A percentile compares a stretch with the other conserved stretches of the same genome.
phyloP scores from a whole-genome alignment of 2,113 vertebrate genomes.

The Piaya cayana region DNA sequence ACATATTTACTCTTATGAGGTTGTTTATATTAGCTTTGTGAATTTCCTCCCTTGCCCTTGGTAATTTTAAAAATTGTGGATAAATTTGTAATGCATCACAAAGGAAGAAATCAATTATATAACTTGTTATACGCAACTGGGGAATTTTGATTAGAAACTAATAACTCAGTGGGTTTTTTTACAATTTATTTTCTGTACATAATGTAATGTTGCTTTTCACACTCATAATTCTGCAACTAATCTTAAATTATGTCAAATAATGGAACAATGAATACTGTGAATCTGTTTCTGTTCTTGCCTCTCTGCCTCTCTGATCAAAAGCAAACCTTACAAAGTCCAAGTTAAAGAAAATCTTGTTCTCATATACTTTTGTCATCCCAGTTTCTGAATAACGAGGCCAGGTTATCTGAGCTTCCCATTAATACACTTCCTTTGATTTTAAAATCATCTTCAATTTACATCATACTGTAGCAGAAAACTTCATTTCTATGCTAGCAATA shows the following conservation, averaged over 20 bases:
- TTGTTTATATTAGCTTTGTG: background rate
- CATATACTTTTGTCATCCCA: background rate
- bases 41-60: background rate
- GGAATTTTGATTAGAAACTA: background rate
- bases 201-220: slow-evolving; percentile 2
- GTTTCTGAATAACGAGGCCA: background rate
- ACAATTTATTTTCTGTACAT: background rate
- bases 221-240: slow-evolving; percentile 42
- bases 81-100: background rate
- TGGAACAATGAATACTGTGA: background rate
- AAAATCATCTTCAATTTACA: background rate
- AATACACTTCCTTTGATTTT: background rate
- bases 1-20: background rate
- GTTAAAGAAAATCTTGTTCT: background rate
- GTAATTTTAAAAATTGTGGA: background rate
- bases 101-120: background rate
- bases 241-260: slow-evolving; percentile 16
- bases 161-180: background rate
- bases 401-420: background rate
- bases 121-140: background rate
- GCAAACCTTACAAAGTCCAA: background rate
- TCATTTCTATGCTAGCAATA: background rate
- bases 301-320: background rate
- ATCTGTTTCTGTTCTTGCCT: background rate
- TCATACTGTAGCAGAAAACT: background rate